phyloP scores from a whole-genome alignment of 1,140 invertebrate genomes.

The Argopecten irradians region DNA sequence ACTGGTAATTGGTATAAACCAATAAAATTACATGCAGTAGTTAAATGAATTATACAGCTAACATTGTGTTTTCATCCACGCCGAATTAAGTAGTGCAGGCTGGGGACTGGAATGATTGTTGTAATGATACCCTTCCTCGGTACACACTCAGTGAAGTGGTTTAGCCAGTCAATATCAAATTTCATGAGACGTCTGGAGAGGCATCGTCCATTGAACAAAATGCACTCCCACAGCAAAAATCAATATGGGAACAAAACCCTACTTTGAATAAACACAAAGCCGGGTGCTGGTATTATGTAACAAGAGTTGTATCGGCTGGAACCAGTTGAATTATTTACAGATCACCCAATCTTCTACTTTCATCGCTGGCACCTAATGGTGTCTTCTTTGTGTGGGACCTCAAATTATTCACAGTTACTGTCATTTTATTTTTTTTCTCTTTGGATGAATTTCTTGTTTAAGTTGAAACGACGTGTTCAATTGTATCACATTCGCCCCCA shows the following conservation, averaged over 20 bases:
- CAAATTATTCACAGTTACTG: not conserved
- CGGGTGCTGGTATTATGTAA: not conserved
- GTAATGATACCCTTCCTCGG: not conserved
- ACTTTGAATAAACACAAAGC: constrained; percentile 18
- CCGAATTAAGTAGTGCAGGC: not conserved
- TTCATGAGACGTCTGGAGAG: not conserved
- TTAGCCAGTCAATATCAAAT: not conserved
- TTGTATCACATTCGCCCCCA: too few relatives aligned
- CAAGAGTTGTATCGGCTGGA: not conserved
- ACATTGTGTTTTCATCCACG: too few relatives aligned
- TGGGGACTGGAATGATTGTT: not conserved
- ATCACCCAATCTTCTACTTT: not conserved
- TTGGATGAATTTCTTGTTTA: too few relatives aligned
- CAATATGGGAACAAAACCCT: not conserved
- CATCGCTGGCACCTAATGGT: not conserved
- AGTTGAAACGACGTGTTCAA: too few relatives aligned
- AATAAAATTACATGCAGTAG: too few relatives aligned
- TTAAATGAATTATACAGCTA: too few relatives aligned
- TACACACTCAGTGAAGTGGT: not conserved
- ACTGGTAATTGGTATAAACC: too few relatives aligned
- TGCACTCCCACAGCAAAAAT: not conserved
- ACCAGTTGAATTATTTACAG: not conserved
- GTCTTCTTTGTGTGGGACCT: not conserved
- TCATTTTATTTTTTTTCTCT: not conserved
- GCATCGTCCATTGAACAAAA: not conserved